These are phyloP conservation scores for Mohoua ochrocephala DNA, from an alignment of 2,113 vertebrate genomes.

Conservation along the genomic window DNA sequence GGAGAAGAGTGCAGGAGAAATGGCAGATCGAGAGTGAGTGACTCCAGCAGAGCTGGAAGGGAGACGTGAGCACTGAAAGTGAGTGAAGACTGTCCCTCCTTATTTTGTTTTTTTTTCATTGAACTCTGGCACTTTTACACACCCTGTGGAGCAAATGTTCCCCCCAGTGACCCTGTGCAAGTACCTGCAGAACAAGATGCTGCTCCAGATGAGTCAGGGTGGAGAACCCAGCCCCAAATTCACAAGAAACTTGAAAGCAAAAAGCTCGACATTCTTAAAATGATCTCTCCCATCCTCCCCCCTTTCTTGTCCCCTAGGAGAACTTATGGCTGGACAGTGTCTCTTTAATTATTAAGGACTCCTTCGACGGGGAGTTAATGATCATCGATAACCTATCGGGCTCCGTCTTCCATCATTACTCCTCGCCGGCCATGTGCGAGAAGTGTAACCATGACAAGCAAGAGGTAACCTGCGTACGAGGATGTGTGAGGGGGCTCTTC, in stretches of 20 bases:
- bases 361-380: constrained; percentile 97
- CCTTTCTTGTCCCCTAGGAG: constrained; percentile 88
- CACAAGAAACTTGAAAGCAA: constrained; percentile 41
- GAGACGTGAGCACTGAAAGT: background rate
- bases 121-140: constrained; percentile 23
- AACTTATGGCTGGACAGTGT: constrained; percentile 99
- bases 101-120: background rate
- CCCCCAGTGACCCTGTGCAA: background rate
- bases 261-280: constrained; percentile 54
- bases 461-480: constrained; percentile 81
- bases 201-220: constrained; percentile 42
- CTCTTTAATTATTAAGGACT: constrained; percentile 99
- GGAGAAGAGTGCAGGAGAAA: constrained; percentile 5
- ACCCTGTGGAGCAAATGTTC: background rate
- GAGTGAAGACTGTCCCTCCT: constrained; percentile 21
- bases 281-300: constrained; percentile 77
- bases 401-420: constrained; percentile 98
- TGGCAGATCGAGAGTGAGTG: background rate
- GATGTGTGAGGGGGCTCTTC: constrained; percentile 36
- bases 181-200: constrained; percentile 26
- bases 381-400: constrained; percentile 99
- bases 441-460: constrained; percentile 89
- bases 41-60: constrained; percentile 4
- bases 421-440: constrained; percentile 86
- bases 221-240: constrained; percentile 48